phyloP scores from a whole-genome alignment of 1,140 invertebrate genomes.

The Dolichoris vasculosae region DNA sequence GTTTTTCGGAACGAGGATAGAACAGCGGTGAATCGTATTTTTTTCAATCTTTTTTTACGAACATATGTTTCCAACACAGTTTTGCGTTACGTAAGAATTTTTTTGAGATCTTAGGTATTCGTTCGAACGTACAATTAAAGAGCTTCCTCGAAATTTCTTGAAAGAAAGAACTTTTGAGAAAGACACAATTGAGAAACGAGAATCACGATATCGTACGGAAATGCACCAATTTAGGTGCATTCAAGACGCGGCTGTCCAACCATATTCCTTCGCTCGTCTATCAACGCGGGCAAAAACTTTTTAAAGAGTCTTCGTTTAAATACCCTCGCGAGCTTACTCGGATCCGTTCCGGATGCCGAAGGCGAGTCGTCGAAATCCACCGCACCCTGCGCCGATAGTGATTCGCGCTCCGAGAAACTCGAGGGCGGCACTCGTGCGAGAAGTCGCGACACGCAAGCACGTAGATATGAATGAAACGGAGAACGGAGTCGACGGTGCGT shows the following conservation, averaged over 20 bases:
- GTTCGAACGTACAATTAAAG: neutral
- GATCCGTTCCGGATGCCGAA: too few species aligned
- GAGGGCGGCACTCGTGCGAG: constrained; percentile 11
- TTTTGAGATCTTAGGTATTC: neutral
- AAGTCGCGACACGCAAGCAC: neutral
- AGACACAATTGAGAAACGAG: neutral
- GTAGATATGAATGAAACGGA: neutral
- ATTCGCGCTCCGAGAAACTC: too few species aligned
- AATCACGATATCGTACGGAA: neutral
- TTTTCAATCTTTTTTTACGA: neutral
- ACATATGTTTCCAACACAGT: neutral
- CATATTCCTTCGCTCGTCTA: neutral
- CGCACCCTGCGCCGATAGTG: too few species aligned
- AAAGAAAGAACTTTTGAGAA: neutral
- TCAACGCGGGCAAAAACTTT: neutral
- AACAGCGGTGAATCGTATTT: neutral
- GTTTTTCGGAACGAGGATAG: neutral
- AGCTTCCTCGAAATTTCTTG: neutral
- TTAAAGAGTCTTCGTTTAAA: neutral
- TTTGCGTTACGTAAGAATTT: neutral
- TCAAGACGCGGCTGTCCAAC: neutral
- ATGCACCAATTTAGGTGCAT: neutral
- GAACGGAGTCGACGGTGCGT: neutral
- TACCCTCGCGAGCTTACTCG: too few species aligned
- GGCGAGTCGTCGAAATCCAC: neutral